Percentiles rank a stretch among this genome's conserved stretches.
These are phyloP conservation scores for Eudyptes chrysolophus DNA, from an alignment of 2,113 vertebrate genomes.

Conservation along the genomic window DNA sequence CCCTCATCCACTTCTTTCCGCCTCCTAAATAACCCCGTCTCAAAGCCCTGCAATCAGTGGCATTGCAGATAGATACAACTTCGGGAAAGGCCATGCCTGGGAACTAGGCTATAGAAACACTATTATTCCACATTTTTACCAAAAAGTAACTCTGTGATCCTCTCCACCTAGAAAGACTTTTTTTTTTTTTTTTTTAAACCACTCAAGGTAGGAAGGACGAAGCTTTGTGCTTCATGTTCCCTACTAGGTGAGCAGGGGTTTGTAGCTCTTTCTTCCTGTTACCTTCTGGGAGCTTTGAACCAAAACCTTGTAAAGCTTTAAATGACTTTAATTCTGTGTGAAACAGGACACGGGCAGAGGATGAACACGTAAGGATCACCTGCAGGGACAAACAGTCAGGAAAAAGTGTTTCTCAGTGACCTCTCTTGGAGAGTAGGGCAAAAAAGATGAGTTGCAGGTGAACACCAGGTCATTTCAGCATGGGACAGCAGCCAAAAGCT, in stretches of 20 bases:
- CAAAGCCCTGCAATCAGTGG: not conserved
- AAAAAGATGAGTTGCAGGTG: not conserved
- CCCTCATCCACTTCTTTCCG: not conserved
- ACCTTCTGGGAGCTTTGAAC: not conserved
- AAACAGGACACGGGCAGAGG: accelerated
- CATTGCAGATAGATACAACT: not conserved
- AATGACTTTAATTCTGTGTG: not conserved
- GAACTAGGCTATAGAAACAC: not conserved
- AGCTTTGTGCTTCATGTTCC: not conserved
- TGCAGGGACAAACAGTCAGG: not conserved
- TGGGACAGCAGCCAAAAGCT: not conserved
- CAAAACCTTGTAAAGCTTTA: not conserved
- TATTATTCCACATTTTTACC: not conserved
- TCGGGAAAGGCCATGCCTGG: not conserved
- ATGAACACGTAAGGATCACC: not conserved
- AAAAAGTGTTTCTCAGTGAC: not conserved
- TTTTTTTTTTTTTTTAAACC: not conserved
- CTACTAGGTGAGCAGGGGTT: not conserved
- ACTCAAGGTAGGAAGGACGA: not conserved
- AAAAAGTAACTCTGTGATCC: not conserved
- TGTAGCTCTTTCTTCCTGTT: not conserved
- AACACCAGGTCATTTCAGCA: not conserved
- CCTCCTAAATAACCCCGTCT: not conserved
- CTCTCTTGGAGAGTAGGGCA: not conserved
- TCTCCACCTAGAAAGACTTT: not conserved